Base-by-base conservation (phyloP, 30 jellyfish, hydroid and myxozoan genomes). In the Turritopsis rubra region DNA sequence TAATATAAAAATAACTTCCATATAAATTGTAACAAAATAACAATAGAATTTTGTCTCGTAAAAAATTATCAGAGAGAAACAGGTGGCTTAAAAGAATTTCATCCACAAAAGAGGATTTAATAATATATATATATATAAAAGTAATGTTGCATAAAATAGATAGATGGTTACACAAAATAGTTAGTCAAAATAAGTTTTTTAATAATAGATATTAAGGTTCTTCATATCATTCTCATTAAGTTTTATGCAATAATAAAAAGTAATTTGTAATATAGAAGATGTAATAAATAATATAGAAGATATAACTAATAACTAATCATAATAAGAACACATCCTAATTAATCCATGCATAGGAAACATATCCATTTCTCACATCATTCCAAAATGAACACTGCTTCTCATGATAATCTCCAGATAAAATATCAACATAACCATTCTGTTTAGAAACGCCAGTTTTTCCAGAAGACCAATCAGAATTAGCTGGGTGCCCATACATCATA, bases 401-500 rank as follows among this genome's bases (percentile, higher is more conserved):
- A 54, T 81, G 88, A 81, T 53, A 81, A 23, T 81, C 85, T n/a
- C 30, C 53, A 18, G 8, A 21, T 1, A 31, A 28, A 0, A 53
- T 18, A 5, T n/a, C 85, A 24, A 77, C 22, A 30, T 54, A 28
- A 1, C 84, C 89, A 19, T 0, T 66, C 24, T n/a, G 1, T 53
- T 73, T 73, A 75, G 76, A 75, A 52, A 85, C 52, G 75, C 66
- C 75, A 0, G 92, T 73, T 65, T 52, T 25, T 16, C 84, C 84
- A 16, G 9, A 26, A 23, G 66, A 23, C 87, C 80, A 53, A 26
- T n/a, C 81, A 52, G 85, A 21, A 18, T 71, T 16, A 8, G 23
- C 73, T 29, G 76, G 75, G 20, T 52, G 80, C 17, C 92, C 92
- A 52, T 52, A 60, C 16, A 29, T n/a, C 89, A 85, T 85, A 54